Evolutionary conservation across 2,888 invertebrate genomes (phyloP).

Genomic region (Gnatocerus cornutus): DNA sequence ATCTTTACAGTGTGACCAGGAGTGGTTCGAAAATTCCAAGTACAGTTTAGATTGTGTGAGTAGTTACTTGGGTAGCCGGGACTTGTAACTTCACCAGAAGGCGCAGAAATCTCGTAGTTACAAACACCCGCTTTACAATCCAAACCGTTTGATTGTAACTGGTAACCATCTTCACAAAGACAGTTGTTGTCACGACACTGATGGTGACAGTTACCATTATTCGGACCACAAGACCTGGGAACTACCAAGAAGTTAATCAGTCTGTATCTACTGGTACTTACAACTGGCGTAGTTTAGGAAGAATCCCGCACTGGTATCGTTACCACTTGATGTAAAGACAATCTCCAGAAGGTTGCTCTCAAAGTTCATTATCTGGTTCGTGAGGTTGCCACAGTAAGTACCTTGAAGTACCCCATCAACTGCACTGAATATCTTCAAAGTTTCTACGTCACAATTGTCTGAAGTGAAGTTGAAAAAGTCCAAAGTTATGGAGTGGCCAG

Average conservation of each 20-base stretch:
- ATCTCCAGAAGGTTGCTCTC: neutral
- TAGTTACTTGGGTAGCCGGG: neutral
- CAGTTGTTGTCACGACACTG: too few species aligned
- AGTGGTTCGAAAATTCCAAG: neutral
- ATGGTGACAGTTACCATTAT: too few species aligned
- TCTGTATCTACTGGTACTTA: too few species aligned
- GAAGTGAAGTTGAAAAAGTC: neutral
- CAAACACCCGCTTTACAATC: neutral
- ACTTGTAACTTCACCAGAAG: neutral
- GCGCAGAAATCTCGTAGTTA: neutral
- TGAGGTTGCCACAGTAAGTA: neutral
- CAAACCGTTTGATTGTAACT: neutral
- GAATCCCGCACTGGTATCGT: neutral
- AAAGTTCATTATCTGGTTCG: neutral
- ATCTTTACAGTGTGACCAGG: neutral
- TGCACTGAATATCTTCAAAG: too few species aligned
- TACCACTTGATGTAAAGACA: neutral
- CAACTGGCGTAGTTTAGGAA: too few species aligned
- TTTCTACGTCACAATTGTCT: neutral
- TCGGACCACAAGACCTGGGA: too few species aligned
- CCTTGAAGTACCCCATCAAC: too few species aligned
- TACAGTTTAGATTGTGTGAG: neutral
- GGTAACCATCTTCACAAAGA: neutral
- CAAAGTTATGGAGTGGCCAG: neutral
- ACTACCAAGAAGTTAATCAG: too few species aligned